These are phyloP conservation scores for Cairina moschata DNA, from an alignment of 2,113 vertebrate genomes.

Conservation along the genomic window DNA sequence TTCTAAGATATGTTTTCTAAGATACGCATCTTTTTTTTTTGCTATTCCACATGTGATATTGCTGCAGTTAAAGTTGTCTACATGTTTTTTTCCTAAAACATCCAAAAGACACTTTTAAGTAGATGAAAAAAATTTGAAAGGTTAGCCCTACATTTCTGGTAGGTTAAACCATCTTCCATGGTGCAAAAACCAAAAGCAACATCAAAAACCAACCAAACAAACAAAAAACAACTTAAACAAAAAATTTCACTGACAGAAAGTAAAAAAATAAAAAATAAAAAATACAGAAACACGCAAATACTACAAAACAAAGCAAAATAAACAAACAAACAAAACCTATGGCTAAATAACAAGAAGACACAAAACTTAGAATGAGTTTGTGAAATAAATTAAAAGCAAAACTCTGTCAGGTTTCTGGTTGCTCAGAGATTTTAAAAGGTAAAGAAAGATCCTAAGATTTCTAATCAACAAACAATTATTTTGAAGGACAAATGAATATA, in stretches of 20 bases:
- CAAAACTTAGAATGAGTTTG: background rate
- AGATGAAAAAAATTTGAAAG: background rate
- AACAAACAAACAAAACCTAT: background rate
- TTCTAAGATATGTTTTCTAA: background rate
- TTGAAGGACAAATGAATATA: background rate
- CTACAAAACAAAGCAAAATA: no score
- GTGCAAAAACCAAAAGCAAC: background rate
- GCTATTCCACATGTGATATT: background rate
- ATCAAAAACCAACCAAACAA: background rate
- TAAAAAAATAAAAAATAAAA: fast-evolving
- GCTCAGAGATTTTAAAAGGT: background rate
- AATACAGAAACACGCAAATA: no score
- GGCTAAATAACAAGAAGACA: background rate
- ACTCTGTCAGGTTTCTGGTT: background rate
- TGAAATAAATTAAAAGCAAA: background rate
- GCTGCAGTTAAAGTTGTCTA: background rate
- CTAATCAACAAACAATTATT: background rate
- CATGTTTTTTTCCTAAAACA: background rate
- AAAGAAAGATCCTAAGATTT: background rate
- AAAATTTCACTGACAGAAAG: background rate
- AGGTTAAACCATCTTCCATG: background rate
- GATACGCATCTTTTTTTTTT: background rate
- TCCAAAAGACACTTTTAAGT: background rate
- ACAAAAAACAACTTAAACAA: background rate
- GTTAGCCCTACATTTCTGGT: background rate